These are phyloP conservation scores for Ernsta delagoae DNA, from an alignment of 2,888 invertebrate genomes.

Conservation along the genomic window DNA sequence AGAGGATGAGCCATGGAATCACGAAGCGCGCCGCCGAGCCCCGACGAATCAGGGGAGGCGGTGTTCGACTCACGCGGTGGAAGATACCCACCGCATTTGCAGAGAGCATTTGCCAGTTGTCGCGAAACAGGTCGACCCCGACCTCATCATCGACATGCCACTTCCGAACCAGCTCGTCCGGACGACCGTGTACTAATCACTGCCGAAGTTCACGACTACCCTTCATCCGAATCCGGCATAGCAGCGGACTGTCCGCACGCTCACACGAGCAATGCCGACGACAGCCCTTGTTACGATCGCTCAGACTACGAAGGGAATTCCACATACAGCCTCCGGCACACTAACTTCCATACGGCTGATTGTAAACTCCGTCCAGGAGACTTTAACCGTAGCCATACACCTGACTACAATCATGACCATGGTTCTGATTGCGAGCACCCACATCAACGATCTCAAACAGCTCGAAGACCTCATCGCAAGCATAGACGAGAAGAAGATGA, in stretches of 20 bases:
- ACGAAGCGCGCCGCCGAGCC: conserved; percentile 84
- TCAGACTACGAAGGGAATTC: conserved; percentile 78
- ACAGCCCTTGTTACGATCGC: conserved; percentile 77
- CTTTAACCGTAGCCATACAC: conserved; percentile 74
- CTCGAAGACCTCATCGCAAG: conserved; percentile 68
- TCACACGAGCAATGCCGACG: conserved; percentile 76
- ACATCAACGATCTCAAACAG: conserved; percentile 70
- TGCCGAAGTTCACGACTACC: conserved; percentile 81
- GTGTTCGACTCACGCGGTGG: conserved; percentile 91
- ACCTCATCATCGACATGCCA: conserved; percentile 74
- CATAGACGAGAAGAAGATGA: conserved; percentile 75
- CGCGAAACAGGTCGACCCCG: conserved; percentile 72
- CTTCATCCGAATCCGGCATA: conserved; percentile 82
- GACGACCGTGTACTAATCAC: conserved; percentile 79
- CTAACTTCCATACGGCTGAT: conserved; percentile 71
- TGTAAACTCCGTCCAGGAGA: conserved; percentile 73
- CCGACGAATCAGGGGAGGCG: conserved; percentile 84
- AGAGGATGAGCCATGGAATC: conserved; percentile 85
- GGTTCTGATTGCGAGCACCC: conserved; percentile 70
- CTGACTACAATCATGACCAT: conserved; percentile 74
- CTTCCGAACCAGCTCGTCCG: conserved; percentile 76
- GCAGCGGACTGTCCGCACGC: conserved; percentile 80
- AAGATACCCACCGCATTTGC: conserved; percentile 86
- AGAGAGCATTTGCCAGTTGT: conserved; percentile 77
- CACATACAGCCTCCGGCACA: conserved; percentile 72